A percentile compares a stretch with the other conserved stretches of the same genome.
Conservation (phyloP, 2,113 vertebrate genomes). For the Lynx canadensis region DNA sequence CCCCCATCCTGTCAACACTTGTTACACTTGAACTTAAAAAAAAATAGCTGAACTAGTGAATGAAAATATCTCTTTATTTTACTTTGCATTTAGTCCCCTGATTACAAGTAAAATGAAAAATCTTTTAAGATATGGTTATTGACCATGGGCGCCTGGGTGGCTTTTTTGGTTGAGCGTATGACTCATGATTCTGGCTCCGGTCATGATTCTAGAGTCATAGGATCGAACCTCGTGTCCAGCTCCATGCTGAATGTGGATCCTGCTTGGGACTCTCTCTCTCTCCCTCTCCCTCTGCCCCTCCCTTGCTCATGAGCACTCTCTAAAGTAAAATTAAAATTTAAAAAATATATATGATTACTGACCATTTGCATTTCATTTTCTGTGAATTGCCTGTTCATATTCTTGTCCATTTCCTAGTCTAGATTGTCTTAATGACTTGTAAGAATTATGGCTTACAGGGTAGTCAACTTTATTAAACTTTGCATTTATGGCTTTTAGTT, state of each 20-base stretch:
- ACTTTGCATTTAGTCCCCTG: neutral
- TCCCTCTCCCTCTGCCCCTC: too few relatives aligned
- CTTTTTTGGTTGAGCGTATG: too few relatives aligned
- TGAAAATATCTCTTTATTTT: conserved; percentile 12
- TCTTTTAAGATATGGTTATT: neutral
- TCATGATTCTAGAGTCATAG: too few relatives aligned
- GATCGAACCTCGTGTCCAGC: too few relatives aligned
- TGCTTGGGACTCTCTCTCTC: too few relatives aligned
- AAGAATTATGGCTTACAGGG: neutral
- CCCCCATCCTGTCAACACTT: neutral
- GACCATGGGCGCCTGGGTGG: neutral
- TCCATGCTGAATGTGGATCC: too few relatives aligned
- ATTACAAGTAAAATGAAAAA: neutral
- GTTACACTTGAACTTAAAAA: neutral
- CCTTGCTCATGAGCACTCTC: too few relatives aligned
- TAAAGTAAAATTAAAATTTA: too few relatives aligned
- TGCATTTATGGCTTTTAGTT: neutral
- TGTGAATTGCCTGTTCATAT: neutral
- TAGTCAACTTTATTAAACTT: neutral
- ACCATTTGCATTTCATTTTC: neutral
- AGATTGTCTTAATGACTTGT: neutral
- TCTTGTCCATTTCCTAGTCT: neutral
- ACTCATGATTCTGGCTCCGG: too few relatives aligned
- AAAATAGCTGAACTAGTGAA: neutral
- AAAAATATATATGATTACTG: too few relatives aligned